These are phyloP conservation scores for Eupeodes corollae DNA, from an alignment of 1,140 invertebrate species.

Conservation along the genomic window DNA sequence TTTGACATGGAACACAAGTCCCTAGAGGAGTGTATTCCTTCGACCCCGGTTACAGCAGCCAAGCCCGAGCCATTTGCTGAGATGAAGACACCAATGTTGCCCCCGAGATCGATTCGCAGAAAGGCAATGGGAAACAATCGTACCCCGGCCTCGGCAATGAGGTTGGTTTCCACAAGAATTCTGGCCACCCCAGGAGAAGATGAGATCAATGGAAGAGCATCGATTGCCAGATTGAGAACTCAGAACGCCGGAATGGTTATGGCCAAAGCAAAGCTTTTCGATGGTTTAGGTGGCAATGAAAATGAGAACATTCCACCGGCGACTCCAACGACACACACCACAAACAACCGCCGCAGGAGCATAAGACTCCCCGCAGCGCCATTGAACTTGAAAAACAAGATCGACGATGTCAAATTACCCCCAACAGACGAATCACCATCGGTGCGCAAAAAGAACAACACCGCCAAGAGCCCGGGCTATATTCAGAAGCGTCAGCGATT, in stretches of 20 bases:
- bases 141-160: constrained; percentile 8
- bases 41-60: background rate
- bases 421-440: too few relatives aligned
- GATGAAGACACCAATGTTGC: constrained; percentile 8
- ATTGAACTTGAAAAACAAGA: too few relatives aligned
- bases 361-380: too few relatives aligned
- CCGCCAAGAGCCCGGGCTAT: too few relatives aligned
- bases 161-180: background rate
- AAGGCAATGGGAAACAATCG: constrained; percentile 10
- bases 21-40: background rate
- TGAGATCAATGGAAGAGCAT: constrained; percentile 42
- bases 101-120: constrained; percentile 9
- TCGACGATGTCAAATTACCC: too few relatives aligned
- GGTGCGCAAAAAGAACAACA: too few relatives aligned
- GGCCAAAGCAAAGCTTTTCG: constrained; percentile 53
- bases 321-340: background rate
- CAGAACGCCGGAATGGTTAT: constrained; percentile 59
- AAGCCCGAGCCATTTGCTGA: background rate
- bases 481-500: too few relatives aligned
- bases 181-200: constrained; percentile 11
- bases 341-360: too few relatives aligned
- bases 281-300: constrained; percentile 35
- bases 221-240: constrained; percentile 47
- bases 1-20: background rate
- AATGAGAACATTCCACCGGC: background rate